phyloP scores from a whole-genome alignment of 2,113 vertebrate species.

The Erythrocercus mccallii region DNA sequence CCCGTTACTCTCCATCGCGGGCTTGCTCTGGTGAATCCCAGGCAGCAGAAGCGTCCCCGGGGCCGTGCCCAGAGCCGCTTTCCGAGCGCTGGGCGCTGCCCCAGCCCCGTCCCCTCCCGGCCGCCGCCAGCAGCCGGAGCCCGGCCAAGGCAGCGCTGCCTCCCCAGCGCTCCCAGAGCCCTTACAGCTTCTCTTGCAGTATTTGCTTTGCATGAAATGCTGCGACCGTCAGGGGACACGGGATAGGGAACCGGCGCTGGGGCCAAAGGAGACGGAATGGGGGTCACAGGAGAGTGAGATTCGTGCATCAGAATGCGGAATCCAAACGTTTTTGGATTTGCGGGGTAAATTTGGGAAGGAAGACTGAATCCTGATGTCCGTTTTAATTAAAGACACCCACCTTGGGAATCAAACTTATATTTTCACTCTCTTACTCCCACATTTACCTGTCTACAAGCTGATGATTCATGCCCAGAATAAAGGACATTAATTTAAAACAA shows the following conservation, averaged over 20 bases:
- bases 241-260: rapidly evolving
- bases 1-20: not conserved
- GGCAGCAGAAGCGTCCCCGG: not conserved
- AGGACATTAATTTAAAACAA: slow-evolving; percentile 70
- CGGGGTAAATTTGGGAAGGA: slow-evolving; percentile 23
- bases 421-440: slow-evolving; percentile 64
- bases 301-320: not conserved
- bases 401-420: slow-evolving; percentile 61
- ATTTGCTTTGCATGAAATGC: rapidly evolving
- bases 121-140: rapidly evolving
- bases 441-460: slow-evolving; percentile 70
- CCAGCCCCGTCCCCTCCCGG: rapidly evolving
- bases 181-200: rapidly evolving
- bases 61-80: not conserved
- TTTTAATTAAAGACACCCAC: slow-evolving; percentile 71
- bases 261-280: rapidly evolving
- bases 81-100: not conserved
- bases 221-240: not conserved
- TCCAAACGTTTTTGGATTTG: not conserved
- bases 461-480: slow-evolving; percentile 69
- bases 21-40: not conserved
- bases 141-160: not conserved
- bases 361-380: slow-evolving; percentile 17
- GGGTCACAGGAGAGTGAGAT: not conserved
- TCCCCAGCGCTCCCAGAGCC: not conserved